Conservation (phyloP, 2,888 invertebrate genomes). For the Rapana venosa region DNA sequence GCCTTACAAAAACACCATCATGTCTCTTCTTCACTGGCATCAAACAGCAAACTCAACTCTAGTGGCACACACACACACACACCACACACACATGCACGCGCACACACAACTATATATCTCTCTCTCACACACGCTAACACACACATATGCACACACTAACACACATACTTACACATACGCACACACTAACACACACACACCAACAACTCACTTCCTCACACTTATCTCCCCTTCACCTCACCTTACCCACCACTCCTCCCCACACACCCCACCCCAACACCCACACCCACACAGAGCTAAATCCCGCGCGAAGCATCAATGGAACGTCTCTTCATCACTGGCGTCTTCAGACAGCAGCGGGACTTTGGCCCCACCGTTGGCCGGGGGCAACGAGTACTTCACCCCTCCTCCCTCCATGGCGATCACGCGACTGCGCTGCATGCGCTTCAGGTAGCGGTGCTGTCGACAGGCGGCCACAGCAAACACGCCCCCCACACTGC, state of each 20-base stretch:
- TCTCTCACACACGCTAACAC: not conserved
- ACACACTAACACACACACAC: not conserved
- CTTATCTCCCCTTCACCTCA: not conserved
- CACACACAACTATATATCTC: not conserved
- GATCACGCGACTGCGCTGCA: slow-evolving; percentile 47
- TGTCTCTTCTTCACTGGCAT: too few species aligned
- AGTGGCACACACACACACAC: not conserved
- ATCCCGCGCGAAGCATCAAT: not conserved
- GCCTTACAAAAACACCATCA: too few species aligned
- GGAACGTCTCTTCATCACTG: slow-evolving; percentile 49
- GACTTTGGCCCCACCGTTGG: slow-evolving; percentile 48
- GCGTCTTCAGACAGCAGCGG: slow-evolving; percentile 53
- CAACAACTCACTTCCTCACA: not conserved
- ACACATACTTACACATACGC: not conserved
- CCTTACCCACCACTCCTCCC: not conserved
- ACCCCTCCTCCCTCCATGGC: slow-evolving; percentile 42
- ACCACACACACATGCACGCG: not conserved
- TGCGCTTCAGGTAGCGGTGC: slow-evolving; percentile 56
- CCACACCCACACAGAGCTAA: not conserved
- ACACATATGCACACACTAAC: not conserved
- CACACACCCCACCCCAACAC: not conserved
- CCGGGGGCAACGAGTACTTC: slow-evolving; percentile 43
- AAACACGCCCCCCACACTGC: slow-evolving; percentile 64
- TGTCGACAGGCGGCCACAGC: slow-evolving; percentile 67
- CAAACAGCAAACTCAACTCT: too few species aligned